Percentiles rank a stretch among this genome's conserved stretches.
Evolutionary conservation across 53 echinoderm and acorn worm species (phyloP).

Genomic region (Actinopyga echinites): DNA sequence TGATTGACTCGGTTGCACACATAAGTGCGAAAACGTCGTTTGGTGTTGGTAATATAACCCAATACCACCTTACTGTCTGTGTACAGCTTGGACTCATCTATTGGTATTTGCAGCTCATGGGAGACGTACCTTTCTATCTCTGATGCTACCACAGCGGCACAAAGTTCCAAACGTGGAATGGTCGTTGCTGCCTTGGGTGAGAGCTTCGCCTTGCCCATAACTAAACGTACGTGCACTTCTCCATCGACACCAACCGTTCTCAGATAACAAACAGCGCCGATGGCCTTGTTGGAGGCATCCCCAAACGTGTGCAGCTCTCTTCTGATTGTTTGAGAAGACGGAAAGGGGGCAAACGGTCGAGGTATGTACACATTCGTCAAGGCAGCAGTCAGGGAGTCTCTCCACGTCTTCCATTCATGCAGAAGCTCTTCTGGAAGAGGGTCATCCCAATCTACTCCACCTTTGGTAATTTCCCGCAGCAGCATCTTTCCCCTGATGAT

Average conservation of each 20-base stretch:
- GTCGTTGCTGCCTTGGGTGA: slow-evolving; percentile 51
- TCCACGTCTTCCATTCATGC: slow-evolving; percentile 55
- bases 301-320: slow-evolving; percentile 46
- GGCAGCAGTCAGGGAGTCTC: slow-evolving; percentile 46
- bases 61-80: slow-evolving; percentile 60
- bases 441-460: slow-evolving; percentile 58
- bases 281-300: slow-evolving; percentile 52
- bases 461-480: slow-evolving; percentile 51
- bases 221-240: slow-evolving; percentile 55
- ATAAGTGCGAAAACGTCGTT: slow-evolving; percentile 58
- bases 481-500: slow-evolving; percentile 59
- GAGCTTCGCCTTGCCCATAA: slow-evolving; percentile 53
- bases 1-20: slow-evolving; percentile 63
- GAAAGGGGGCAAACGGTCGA: slow-evolving; percentile 51
- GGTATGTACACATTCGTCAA: slow-evolving; percentile 47
- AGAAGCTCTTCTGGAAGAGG: slow-evolving; percentile 48
- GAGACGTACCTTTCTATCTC: slow-evolving; percentile 22
- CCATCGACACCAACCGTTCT: slow-evolving; percentile 18
- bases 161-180: slow-evolving; percentile 64
- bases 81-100: slow-evolving; percentile 22
- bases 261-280: slow-evolving; percentile 46
- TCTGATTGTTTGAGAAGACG: slow-evolving; percentile 25
- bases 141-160: slow-evolving; percentile 60
- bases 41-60: slow-evolving; percentile 60
- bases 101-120: slow-evolving; percentile 27